Percentiles rank a stretch among this genome's conserved stretches.
Evolutionary conservation across 2,797 vertebrate species (phyloP).

Genomic region (Rhodeus uyekii): DNA sequence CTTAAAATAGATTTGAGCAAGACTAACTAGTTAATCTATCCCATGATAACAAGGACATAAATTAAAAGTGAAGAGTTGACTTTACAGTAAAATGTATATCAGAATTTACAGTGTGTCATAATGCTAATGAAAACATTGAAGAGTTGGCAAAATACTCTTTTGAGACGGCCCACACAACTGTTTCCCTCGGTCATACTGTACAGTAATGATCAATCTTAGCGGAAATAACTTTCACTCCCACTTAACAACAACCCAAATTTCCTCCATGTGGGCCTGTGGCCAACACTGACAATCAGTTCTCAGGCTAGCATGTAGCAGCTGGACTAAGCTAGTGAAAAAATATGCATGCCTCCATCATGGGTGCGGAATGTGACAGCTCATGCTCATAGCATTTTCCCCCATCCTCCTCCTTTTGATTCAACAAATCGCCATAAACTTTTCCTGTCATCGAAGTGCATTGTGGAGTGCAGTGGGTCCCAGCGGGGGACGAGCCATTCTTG

Average conservation of each 20-base stretch:
- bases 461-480: slow-evolving; percentile 54
- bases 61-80: slow-evolving; percentile 25
- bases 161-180: slow-evolving; percentile 32
- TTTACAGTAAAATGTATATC: background rate
- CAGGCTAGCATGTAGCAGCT: slow-evolving; percentile 52
- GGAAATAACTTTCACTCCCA: slow-evolving; percentile 41
- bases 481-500: slow-evolving; percentile 54
- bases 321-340: slow-evolving; percentile 54
- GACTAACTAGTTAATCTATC: slow-evolving; percentile 85
- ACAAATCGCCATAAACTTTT: slow-evolving; percentile 58
- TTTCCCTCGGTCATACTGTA: slow-evolving; percentile 25
- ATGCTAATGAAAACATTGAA: slow-evolving; percentile 17
- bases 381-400: slow-evolving; percentile 56
- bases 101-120: slow-evolving; percentile 10
- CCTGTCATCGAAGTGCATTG: slow-evolving; percentile 58
- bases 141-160: background rate
- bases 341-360: slow-evolving; percentile 55
- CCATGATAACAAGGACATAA: slow-evolving; percentile 83
- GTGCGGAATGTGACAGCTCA: slow-evolving; percentile 63
- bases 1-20: slow-evolving; percentile 89
- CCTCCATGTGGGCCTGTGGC: slow-evolving; percentile 31
- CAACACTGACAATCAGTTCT: slow-evolving; percentile 36
- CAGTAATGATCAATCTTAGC: slow-evolving; percentile 36
- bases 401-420: slow-evolving; percentile 55
- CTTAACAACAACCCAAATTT: slow-evolving; percentile 39